phyloP scores from a whole-genome alignment of 2,797 vertebrate genomes.

The Chrosomus eos region DNA sequence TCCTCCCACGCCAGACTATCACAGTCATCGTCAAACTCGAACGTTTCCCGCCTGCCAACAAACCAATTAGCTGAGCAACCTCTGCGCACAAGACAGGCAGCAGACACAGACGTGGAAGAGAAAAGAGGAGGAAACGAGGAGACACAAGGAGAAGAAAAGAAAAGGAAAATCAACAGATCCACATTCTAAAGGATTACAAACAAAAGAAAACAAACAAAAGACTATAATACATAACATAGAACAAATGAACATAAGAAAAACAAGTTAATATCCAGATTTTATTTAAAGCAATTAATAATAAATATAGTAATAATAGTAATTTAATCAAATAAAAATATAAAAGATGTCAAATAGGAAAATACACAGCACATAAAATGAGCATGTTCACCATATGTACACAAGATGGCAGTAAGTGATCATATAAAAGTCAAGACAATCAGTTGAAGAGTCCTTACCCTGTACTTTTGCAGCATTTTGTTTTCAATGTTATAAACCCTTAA shows the following conservation, averaged over 20 bases:
- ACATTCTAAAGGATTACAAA: constrained; percentile 1
- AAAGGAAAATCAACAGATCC: constrained; percentile 37
- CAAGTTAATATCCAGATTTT: background rate
- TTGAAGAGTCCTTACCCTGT: background rate
- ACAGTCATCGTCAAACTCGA: constrained; percentile 94
- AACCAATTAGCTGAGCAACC: constrained; percentile 47
- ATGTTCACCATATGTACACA: constrained; percentile 47
- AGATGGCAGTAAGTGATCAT: constrained; percentile 45
- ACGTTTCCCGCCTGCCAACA: constrained; percentile 88
- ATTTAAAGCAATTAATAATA: background rate
- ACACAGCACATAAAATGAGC: background rate
- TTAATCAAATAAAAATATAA: background rate
- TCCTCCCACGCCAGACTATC: constrained; percentile 98
- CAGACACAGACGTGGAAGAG: constrained; percentile 40
- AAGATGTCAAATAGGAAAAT: background rate
- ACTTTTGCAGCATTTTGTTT: background rate
- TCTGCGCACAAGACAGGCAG: constrained; percentile 34
- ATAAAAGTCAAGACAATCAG: background rate
- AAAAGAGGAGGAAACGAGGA: constrained; percentile 26
- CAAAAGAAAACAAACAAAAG: background rate
- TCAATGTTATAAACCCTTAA: background rate
- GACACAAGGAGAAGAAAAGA: constrained; percentile 12
- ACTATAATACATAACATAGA: background rate
- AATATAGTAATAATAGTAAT: background rate
- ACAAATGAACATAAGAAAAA: background rate